Conservation (phyloP, 2,888 invertebrate species). For the Tinea trinotella region DNA sequence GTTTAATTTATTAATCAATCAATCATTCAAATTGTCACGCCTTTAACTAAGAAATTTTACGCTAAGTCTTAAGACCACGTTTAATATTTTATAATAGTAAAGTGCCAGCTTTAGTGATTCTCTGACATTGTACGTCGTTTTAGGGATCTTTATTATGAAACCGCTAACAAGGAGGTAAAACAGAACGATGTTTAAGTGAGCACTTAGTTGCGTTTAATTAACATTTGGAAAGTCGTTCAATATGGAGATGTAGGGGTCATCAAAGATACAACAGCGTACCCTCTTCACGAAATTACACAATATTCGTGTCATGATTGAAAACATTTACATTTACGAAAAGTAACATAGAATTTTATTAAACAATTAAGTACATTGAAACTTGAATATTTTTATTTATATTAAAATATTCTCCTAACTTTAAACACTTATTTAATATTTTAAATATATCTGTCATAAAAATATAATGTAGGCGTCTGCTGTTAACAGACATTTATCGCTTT, state of each 20-base stretch:
- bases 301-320: not conserved
- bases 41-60: no score
- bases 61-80: constrained; percentile 13
- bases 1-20: no score
- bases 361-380: no score
- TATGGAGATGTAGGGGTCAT: constrained; percentile 2
- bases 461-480: no score
- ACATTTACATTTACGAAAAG: not conserved
- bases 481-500: no score
- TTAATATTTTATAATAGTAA: constrained; percentile 18
- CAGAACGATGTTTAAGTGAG: constrained; percentile 14
- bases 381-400: no score
- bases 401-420: no score
- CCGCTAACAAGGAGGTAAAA: constrained; percentile 11
- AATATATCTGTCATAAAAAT: no score
- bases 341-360: no score
- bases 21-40: no score
- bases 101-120: constrained; percentile 10
- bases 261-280: not conserved
- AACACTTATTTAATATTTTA: no score
- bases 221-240: constrained; percentile 18
- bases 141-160: constrained; percentile 16
- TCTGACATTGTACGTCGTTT: constrained; percentile 15
- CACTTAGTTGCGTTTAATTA: constrained; percentile 18
- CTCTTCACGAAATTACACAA: not conserved